Percentiles rank a stretch among this genome's conserved stretches.
phyloP scores from a whole-genome alignment of 2,113 vertebrate genomes.

The Procapra przewalskii region DNA sequence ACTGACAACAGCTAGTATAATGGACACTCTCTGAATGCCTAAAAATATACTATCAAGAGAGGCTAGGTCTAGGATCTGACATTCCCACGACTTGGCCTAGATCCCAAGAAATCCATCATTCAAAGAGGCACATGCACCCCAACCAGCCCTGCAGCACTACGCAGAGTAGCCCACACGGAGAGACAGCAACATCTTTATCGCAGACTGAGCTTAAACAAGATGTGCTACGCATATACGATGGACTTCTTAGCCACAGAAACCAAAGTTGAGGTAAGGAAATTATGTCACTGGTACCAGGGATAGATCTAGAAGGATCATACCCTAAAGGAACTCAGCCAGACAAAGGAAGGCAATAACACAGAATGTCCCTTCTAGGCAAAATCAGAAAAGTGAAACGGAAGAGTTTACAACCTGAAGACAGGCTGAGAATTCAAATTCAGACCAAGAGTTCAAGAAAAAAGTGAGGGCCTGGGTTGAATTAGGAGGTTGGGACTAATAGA shows the following conservation, averaged over 20 bases:
- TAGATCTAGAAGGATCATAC: background rate
- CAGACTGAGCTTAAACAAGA: background rate
- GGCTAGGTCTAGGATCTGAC: background rate
- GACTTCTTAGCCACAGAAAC: background rate
- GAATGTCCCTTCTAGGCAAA: background rate
- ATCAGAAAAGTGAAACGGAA: too few relatives aligned
- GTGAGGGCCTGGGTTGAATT: too few relatives aligned
- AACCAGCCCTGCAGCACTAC: rapidly evolving
- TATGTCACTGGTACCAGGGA: background rate
- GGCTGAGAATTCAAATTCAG: too few relatives aligned
- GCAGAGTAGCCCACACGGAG: background rate
- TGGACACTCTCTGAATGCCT: background rate
- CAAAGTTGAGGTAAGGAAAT: background rate
- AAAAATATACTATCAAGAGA: background rate
- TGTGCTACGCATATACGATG: background rate
- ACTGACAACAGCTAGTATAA: background rate
- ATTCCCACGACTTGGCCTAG: background rate
- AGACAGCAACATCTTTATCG: background rate
- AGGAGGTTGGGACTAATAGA: too few relatives aligned
- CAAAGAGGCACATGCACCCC: background rate
- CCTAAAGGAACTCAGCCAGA: background rate
- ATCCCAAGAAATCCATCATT: background rate
- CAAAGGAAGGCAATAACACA: background rate
- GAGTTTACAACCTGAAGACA: too few relatives aligned
- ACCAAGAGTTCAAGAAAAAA: too few relatives aligned